phyloP scores from a whole-genome alignment of 30 jellyfish, hydroid and myxozoan genomes.

The Sanderia malayensis region DNA sequence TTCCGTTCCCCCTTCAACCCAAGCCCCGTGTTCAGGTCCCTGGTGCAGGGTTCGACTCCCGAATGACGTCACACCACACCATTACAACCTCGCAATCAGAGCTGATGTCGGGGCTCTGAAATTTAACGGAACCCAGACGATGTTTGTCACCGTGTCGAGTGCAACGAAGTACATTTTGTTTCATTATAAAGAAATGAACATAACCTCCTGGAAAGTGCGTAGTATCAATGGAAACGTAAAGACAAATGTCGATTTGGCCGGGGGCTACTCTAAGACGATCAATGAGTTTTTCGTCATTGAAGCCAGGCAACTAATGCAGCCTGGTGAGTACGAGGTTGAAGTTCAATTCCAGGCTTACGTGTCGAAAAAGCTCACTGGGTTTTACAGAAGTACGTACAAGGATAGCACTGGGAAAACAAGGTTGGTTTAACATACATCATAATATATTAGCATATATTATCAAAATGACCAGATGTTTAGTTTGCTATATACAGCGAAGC shows the following conservation, averaged over 20 bases:
- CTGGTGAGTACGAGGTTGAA: slow-evolving; percentile 56
- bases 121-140: slow-evolving; percentile 63
- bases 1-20: slow-evolving; percentile 27
- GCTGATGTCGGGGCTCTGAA: slow-evolving; percentile 53
- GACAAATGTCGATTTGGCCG: slow-evolving; percentile 11
- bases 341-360: slow-evolving; percentile 63
- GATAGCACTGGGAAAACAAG: slow-evolving; percentile 35
- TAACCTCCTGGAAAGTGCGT: slow-evolving; percentile 31
- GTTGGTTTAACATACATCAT: slow-evolving; percentile 16
- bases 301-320: slow-evolving; percentile 28
- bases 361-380: slow-evolving; percentile 73
- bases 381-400: slow-evolving; percentile 73
- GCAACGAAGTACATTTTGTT: slow-evolving; percentile 65
- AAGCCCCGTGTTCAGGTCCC: slow-evolving; percentile 55
- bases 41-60: slow-evolving; percentile 90
- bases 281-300: slow-evolving; percentile 74
- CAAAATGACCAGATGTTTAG: no score
- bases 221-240: not conserved
- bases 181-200: slow-evolving; percentile 60
- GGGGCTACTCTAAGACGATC: slow-evolving; percentile 40
- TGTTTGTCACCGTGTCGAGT: slow-evolving; percentile 24
- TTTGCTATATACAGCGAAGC: no score
- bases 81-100: slow-evolving; percentile 58
- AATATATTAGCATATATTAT: no score
- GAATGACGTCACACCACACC: slow-evolving; percentile 52